phyloP scores from a whole-genome alignment of 2,797 vertebrate species.

The Sternotherus odoratus region DNA sequence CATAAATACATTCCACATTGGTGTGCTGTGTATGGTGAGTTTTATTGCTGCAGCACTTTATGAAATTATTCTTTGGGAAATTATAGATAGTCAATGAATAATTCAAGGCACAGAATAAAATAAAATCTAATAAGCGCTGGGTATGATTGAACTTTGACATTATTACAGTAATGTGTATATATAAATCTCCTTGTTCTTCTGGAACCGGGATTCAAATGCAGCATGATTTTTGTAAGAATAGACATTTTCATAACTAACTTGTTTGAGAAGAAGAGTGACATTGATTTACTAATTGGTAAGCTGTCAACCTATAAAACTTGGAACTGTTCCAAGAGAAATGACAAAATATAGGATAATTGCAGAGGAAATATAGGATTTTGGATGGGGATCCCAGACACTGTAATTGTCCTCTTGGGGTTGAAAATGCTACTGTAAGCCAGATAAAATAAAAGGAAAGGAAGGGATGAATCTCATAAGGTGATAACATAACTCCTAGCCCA shows the following conservation, averaged over 20 bases:
- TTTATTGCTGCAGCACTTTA: slow-evolving; percentile 75
- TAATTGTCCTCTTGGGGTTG: neutral
- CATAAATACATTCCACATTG: slow-evolving; percentile 54
- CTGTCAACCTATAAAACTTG: neutral
- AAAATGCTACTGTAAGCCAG: slow-evolving; percentile 1
- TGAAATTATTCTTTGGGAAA: slow-evolving; percentile 80
- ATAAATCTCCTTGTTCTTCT: slow-evolving; percentile 17
- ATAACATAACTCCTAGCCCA: neutral
- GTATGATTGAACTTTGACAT: slow-evolving; percentile 77
- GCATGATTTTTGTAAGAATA: slow-evolving; percentile 30
- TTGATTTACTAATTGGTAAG: slow-evolving; percentile 39
- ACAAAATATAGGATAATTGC: slow-evolving; percentile 1
- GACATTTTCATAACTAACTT: slow-evolving; percentile 34
- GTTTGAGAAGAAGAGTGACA: slow-evolving; percentile 38
- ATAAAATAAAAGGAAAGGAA: slow-evolving; percentile 31
- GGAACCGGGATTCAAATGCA: slow-evolving; percentile 25
- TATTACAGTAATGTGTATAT: slow-evolving; percentile 48
- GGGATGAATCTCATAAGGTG: neutral
- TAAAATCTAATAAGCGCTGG: slow-evolving; percentile 79
- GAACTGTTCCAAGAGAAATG: slow-evolving; percentile 12
- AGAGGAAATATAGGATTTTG: slow-evolving; percentile 24
- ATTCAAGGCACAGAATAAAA: slow-evolving; percentile 78
- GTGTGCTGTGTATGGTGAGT: slow-evolving; percentile 53
- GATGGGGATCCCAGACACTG: neutral
- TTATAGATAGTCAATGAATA: slow-evolving; percentile 80